These are phyloP conservation scores for Silurus aristotelis DNA, from an alignment of 2,797 vertebrate genomes.

Conservation along the genomic window DNA sequence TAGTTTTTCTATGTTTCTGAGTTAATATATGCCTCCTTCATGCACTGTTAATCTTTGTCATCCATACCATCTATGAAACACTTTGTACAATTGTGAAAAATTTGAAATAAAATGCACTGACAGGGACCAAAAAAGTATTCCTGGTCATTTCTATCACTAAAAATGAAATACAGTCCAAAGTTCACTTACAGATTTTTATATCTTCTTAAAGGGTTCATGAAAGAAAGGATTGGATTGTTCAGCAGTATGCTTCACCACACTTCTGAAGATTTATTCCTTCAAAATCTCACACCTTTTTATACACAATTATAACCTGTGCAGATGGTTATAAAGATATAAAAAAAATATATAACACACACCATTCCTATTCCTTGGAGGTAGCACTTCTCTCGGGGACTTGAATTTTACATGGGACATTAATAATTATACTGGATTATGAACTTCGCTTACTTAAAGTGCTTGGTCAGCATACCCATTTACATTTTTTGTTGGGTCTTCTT, in stretches of 20 bases:
- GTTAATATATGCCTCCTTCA: neutral
- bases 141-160: neutral
- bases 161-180: neutral
- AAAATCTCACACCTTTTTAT: neutral
- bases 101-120: neutral
- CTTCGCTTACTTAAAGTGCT: neutral
- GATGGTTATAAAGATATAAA: neutral
- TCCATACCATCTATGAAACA: neutral
- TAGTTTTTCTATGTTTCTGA: neutral
- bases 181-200: no score
- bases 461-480: neutral
- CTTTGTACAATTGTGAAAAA: neutral
- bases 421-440: neutral
- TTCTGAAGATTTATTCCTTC: neutral
- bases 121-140: neutral
- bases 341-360: neutral
- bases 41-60: neutral
- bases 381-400: neutral
- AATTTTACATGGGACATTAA: slow-evolving; percentile 6
- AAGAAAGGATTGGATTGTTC: neutral
- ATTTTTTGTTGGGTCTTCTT: neutral
- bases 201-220: neutral
- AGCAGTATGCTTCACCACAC: neutral
- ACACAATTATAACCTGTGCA: neutral
- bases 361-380: neutral